Conservation (phyloP, 2,888 invertebrate species). For the Microchrysa polita region DNA sequence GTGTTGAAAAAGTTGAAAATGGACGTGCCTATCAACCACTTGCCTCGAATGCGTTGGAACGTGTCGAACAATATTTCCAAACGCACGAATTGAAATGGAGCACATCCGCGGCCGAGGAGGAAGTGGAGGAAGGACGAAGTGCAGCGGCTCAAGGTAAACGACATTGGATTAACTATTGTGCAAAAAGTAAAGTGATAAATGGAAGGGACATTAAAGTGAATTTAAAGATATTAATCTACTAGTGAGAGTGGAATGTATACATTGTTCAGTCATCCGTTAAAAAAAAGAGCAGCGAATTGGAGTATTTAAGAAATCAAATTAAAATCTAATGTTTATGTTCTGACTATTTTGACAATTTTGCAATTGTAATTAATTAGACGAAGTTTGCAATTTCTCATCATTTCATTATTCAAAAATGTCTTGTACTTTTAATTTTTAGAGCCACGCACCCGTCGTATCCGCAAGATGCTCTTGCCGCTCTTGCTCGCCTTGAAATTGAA, state of each 20-base stretch:
- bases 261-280: too few relatives aligned
- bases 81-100: slow-evolving; percentile 66
- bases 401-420: too few relatives aligned
- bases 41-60: slow-evolving; percentile 64
- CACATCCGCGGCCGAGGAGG: slow-evolving; percentile 63
- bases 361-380: too few relatives aligned
- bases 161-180: not conserved
- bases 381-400: too few relatives aligned
- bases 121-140: slow-evolving; percentile 57
- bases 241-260: not conserved
- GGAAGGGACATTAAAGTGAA: not conserved
- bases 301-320: too few relatives aligned
- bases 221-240: not conserved
- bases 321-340: too few relatives aligned
- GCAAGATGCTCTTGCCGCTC: slow-evolving; percentile 71
- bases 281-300: too few relatives aligned
- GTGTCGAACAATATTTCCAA: slow-evolving; percentile 65
- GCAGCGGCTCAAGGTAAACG: slow-evolving; percentile 53
- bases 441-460: slow-evolving; percentile 70
- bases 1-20: slow-evolving; percentile 62
- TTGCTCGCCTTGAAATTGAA: slow-evolving; percentile 72
- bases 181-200: not conserved
- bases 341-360: too few relatives aligned
- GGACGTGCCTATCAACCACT: slow-evolving; percentile 56
- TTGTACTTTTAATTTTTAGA: slow-evolving; percentile 65